Evolutionary conservation across 1,140 invertebrate species (phyloP), one percentile per base, ranked within the genome.

Genomic region (Orius insidiosus): DNA sequence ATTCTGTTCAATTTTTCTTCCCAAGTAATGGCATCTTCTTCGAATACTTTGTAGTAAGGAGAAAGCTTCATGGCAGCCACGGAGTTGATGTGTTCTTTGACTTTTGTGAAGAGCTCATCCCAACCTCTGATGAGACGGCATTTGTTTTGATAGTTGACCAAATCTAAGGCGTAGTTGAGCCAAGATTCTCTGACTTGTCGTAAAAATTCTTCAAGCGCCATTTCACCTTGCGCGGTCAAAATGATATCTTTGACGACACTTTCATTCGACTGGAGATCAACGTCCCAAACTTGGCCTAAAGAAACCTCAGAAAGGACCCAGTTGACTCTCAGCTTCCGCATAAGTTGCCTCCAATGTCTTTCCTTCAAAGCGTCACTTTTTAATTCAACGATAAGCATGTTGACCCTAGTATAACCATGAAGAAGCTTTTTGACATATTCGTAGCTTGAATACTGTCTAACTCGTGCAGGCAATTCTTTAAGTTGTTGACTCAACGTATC

Each of bases 361-460:
- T 99, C 96, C 62, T 98, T 99, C n/a, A 99, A 63, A 0, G 96
- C 95, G 65, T 99, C 96, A 0, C 94, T 98, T 66, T 98, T 99
- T 39, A 99, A 65, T 63, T 98, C 95, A 13, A 95, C 81, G 40
- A 99, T 89, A 44, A 98, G 63, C 75, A 96, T 85, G 62, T 99
- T 99, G 5, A 95, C 87, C 72, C 97, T 98, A 0, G 90, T 89
- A 63, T 95, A 98, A 48, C 78, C 84, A 59, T 98, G 92, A 6
- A 99, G 68, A 18, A 90, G 71, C 60, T 85, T 86, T 63, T 96
- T 94, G 0, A 98, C 92, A 63, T 89, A 92, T 60, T 98, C 94
- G 64, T 97, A 98, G 1, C 88, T 93, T 45, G 93, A 87, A 61
- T 99, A 99, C 66, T 96, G 93, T 49, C 94, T 74, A 5, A 98